Conservation (phyloP, 2,113 vertebrate genomes). For the Tachycineta bicolor region DNA sequence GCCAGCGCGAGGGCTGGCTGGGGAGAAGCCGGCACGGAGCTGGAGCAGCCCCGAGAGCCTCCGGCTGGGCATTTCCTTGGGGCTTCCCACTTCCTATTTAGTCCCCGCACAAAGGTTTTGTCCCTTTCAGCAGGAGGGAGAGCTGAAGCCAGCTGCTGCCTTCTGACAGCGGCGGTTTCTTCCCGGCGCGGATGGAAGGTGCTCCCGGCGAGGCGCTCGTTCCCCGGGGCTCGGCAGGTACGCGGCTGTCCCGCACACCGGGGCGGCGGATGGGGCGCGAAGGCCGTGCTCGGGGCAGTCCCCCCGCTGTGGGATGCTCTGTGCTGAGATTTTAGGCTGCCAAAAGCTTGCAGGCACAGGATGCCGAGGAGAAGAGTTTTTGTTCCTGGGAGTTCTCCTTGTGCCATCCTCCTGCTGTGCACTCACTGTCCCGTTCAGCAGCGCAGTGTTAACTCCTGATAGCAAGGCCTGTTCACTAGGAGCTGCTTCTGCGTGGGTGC, state of each 20-base stretch:
- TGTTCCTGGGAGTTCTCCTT: not conserved
- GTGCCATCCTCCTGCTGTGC: not conserved
- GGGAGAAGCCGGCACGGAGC: not conserved
- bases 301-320: not conserved
- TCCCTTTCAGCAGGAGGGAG: not conserved
- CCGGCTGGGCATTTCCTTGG: not conserved
- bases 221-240: not conserved
- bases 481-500: not conserved
- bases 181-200: not conserved
- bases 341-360: not conserved
- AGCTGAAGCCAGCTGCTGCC: not conserved
- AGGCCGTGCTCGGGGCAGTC: not conserved
- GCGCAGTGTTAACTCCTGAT: not conserved
- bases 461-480: not conserved
- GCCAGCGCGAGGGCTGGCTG: rapidly evolving
- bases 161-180: not conserved
- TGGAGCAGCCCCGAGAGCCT: not conserved
- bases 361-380: not conserved
- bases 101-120: not conserved
- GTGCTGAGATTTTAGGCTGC: not conserved
- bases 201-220: not conserved
- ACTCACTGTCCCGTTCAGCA: not conserved
- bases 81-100: not conserved
- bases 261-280: rapidly evolving
- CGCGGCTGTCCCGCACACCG: rapidly evolving